A percentile compares a stretch with the other conserved stretches of the same genome.
Evolutionary conservation across 2,113 vertebrate species (phyloP).

Genomic region (Himantopus leucocephalus): DNA sequence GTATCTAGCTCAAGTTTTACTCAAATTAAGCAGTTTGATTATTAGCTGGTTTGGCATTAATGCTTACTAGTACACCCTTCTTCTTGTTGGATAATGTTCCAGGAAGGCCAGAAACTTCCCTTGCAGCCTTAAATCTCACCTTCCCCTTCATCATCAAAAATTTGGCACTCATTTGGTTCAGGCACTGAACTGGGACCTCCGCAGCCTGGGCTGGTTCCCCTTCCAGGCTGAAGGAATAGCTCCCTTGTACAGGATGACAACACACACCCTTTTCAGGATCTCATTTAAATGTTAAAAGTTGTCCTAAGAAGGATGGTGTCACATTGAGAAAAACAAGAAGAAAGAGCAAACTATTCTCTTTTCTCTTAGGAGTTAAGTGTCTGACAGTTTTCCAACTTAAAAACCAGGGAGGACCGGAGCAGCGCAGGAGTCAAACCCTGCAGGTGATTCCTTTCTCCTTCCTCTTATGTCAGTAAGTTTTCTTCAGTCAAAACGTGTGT

Average conservation of each 20-base stretch:
- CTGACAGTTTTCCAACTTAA: neutral
- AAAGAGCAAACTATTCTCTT: neutral
- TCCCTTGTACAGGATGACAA: neutral
- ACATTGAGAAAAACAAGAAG: neutral
- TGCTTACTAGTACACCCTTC: neutral
- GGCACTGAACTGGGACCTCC: neutral
- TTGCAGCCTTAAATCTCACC: neutral
- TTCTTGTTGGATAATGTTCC: neutral
- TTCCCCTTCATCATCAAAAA: neutral
- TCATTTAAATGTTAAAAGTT: neutral
- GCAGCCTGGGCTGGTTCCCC: neutral
- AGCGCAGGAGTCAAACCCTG: neutral
- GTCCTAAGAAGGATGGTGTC: neutral
- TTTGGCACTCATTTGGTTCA: neutral
- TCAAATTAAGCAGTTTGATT: neutral
- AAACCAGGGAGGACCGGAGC: neutral
- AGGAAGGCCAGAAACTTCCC: neutral
- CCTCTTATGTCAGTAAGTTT: neutral
- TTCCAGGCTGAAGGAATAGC: neutral
- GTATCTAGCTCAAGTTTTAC: neutral
- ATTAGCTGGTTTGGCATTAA: neutral
- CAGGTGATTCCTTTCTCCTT: neutral
- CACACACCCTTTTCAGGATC: neutral
- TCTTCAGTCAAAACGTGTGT: neutral
- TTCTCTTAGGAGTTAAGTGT: neutral